Evolutionary conservation across 2,113 vertebrate genomes (phyloP), one percentile per base, ranked within the genome.

Genomic region (Mustela lutreola): DNA sequence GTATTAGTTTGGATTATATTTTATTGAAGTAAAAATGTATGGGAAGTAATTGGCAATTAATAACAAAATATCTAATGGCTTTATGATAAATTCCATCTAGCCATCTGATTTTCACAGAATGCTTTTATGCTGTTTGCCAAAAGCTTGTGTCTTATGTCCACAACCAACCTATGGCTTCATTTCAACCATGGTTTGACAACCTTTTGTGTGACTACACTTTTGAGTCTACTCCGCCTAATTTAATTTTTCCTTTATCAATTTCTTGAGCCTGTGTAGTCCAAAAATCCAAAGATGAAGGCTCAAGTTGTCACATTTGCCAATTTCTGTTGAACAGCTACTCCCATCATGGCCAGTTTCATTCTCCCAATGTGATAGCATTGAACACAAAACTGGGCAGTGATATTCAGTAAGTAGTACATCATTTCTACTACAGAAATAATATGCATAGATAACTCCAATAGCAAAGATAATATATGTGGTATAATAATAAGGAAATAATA

Each of bases 401-500:
- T 1, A 22, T 11, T 26, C n/a, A 11, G 2, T 14, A 22, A 14
- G 11, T 24, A 62, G 12, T n/a, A 81, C 2, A 11, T 2, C 1
- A 7, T 33, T 45, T 76, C 9, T 9, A 14, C 18, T 24, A 5
- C 22, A 81, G 62, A 83, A 90, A 92, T 39, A 19, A 80, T 2
- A 75, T 19, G 39, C 28, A 60, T 24, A 39, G n/a, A 56, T 28
- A 81, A 65, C 6, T 9, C 7, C 39, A 86, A 6, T 5, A 70
- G 0, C 22, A 24, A 9, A 24, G 24, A 28, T 36, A 48, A 80
- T 21, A 33, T 18, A 48, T 1, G 7, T 5, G 33, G 15, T 11
- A 36, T 78, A 62, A 90, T 33, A 45, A 81, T 48, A 45, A 93
- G 60, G 24, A 63, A 90, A 73, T 48, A 60, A 33, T 70, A 11